phyloP scores from a whole-genome alignment of 2,888 invertebrate genomes.

The Hyalella azteca region DNA sequence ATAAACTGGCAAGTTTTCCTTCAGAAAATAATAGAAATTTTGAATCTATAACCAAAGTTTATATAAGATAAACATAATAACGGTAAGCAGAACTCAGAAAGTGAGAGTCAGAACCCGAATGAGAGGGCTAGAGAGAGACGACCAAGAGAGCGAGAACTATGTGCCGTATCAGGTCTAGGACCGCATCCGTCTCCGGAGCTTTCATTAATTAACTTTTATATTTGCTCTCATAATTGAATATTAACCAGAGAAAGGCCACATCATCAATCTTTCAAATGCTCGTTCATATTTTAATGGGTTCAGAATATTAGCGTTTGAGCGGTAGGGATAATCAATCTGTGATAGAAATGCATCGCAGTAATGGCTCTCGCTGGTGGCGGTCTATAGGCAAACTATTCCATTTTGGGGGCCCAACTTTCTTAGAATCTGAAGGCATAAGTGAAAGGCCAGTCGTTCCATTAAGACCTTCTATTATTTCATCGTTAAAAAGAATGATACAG shows the following conservation, averaged over 20 bases:
- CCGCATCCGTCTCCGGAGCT: conserved; percentile 26
- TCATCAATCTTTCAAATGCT: conserved; percentile 32
- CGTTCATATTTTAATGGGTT: conserved; percentile 33
- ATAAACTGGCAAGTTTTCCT: no score
- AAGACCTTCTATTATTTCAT: conserved; percentile 32
- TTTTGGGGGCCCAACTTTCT: conserved; percentile 30
- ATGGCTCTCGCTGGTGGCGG: neutral
- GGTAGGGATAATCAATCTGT: conserved; percentile 24
- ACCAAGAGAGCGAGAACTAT: neutral
- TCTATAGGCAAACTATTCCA: conserved; percentile 30
- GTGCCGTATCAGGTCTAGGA: neutral
- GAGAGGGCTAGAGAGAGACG: neutral
- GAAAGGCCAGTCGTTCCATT: conserved; percentile 29
- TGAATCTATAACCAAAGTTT: no score
- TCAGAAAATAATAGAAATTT: no score
- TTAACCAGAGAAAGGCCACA: conserved; percentile 34
- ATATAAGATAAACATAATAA: no score
- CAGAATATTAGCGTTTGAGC: conserved; percentile 31
- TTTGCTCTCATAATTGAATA: conserved; percentile 38
- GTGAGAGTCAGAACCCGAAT: no score
- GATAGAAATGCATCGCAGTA: conserved; percentile 24
- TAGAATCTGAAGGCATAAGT: conserved; percentile 20
- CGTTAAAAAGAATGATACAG: conserved; percentile 35
- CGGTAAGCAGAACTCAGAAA: no score
- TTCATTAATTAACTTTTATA: conserved; percentile 39